Percentiles rank a stretch among this genome's conserved stretches.
Evolutionary conservation across 1,140 invertebrate genomes (phyloP).

Genomic region (Zaprionus inermis): DNA sequence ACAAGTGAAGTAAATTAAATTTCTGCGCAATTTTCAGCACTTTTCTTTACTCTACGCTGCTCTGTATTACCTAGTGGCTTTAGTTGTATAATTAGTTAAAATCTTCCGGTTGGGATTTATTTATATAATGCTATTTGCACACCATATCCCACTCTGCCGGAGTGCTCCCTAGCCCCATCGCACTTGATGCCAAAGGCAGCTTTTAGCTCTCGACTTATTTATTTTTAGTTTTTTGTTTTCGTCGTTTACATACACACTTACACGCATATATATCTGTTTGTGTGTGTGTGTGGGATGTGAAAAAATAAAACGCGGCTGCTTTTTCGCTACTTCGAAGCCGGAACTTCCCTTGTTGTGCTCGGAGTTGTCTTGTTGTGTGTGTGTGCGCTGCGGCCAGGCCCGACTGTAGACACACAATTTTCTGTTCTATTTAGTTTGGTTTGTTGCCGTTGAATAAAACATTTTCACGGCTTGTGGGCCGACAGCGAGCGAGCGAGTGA

Average conservation of each 20-base stretch:
- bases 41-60: slow-evolving; percentile 3
- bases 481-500: slow-evolving; percentile 52
- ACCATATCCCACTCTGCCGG: slow-evolving; percentile 24
- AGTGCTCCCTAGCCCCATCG: not conserved
- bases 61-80: not conserved
- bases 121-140: slow-evolving; percentile 44
- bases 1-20: slow-evolving; percentile 56
- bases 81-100: slow-evolving; percentile 62
- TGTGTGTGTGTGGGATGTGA: slow-evolving; percentile 38
- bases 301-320: slow-evolving; percentile 48
- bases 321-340: slow-evolving; percentile 51
- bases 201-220: slow-evolving; percentile 72
- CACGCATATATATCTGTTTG: slow-evolving; percentile 18
- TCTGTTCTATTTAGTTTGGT: slow-evolving; percentile 82
- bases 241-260: slow-evolving; percentile 39
- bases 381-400: slow-evolving; percentile 30
- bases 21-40: slow-evolving; percentile 41
- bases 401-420: slow-evolving; percentile 68
- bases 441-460: slow-evolving; percentile 81
- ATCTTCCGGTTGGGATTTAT: slow-evolving; percentile 45
- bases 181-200: slow-evolving; percentile 39
- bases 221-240: slow-evolving; percentile 61
- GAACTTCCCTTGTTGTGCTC: slow-evolving; percentile 56
- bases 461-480: slow-evolving; percentile 80
- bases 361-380: slow-evolving; percentile 24